A percentile compares a stretch with the other conserved stretches of the same genome.
Evolutionary conservation across 2,113 vertebrate genomes (phyloP).

Genomic region (Sinocyclocheilus anophthalmus): DNA sequence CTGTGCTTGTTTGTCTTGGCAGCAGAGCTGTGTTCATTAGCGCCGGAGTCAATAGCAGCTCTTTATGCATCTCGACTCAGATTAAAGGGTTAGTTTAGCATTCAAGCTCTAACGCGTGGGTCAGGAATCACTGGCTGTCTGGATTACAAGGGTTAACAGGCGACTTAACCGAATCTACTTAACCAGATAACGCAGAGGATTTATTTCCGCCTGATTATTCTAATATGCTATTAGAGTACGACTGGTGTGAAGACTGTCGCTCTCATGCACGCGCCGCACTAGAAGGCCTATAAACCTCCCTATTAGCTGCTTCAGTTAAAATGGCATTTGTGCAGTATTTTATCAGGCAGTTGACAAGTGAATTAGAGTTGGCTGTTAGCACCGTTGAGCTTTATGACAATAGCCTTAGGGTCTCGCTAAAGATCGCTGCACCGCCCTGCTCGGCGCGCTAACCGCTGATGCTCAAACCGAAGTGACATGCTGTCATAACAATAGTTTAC

Average conservation of each 20-base stretch:
- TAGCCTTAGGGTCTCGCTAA: conserved; percentile 98
- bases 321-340: conserved; percentile 78
- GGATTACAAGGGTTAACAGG: conserved; percentile 47
- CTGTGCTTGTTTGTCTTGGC: neutral
- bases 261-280: conserved; percentile 58
- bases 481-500: conserved; percentile 93
- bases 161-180: conserved; percentile 54
- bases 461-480: conserved; percentile 96
- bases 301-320: conserved; percentile 83
- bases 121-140: conserved; percentile 31
- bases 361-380: conserved; percentile 90
- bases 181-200: conserved; percentile 46
- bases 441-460: conserved; percentile 86
- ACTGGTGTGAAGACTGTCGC: conserved; percentile 18
- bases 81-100: conserved; percentile 34
- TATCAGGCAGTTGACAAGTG: conserved; percentile 98
- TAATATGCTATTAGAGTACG: conserved; percentile 35
- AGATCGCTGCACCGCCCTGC: conserved; percentile 83
- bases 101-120: conserved; percentile 18
- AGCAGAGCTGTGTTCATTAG: conserved; percentile 7
- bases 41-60: conserved; percentile 5
- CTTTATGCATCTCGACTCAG: neutral
- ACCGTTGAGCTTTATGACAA: conserved; percentile 95
- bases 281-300: conserved; percentile 75
- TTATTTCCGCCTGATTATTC: conserved; percentile 53